These are phyloP conservation scores for Puntigrus tetrazona DNA, from an alignment of 2,113 vertebrate species.

Conservation along the genomic window DNA sequence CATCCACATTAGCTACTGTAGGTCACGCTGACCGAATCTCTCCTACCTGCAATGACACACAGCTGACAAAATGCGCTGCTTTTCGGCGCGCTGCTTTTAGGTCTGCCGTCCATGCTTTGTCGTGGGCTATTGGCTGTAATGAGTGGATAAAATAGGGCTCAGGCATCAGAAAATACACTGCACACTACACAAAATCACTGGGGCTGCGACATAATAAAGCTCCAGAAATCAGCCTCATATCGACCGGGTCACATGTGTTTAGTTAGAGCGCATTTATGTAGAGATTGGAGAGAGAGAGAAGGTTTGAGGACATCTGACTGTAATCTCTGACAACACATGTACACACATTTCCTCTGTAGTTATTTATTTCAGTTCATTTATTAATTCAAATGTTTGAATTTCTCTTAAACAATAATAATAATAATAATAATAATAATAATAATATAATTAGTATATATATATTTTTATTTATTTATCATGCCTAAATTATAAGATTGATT, in stretches of 20 bases:
- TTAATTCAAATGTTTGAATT: too few relatives aligned
- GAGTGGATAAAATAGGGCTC: constrained; percentile 43
- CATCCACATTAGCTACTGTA: constrained; percentile 29
- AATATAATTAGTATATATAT: neutral
- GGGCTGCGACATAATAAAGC: neutral
- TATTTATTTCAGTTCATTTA: too few relatives aligned
- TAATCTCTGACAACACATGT: constrained; percentile 37
- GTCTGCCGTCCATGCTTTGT: constrained; percentile 23
- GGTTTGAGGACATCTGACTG: constrained; percentile 30
- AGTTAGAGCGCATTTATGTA: neutral
- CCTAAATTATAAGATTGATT: too few relatives aligned
- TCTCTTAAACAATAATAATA: too few relatives aligned
- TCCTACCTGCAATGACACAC: constrained; percentile 37
- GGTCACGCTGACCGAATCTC: constrained; percentile 8
- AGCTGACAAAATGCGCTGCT: constrained; percentile 12
- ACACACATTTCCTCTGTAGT: too few relatives aligned
- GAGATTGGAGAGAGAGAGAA: neutral
- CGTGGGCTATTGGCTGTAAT: constrained; percentile 32
- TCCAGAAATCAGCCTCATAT: constrained; percentile 5
- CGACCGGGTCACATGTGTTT: constrained; percentile 11
- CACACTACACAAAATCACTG: neutral
- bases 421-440: too few relatives aligned
- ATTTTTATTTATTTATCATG: too few relatives aligned
- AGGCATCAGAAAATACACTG: constrained; percentile 31
- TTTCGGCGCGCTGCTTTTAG: constrained; percentile 33